Conservation (phyloP, 2,888 invertebrate genomes). For the Perizoma flavofasciatum region DNA sequence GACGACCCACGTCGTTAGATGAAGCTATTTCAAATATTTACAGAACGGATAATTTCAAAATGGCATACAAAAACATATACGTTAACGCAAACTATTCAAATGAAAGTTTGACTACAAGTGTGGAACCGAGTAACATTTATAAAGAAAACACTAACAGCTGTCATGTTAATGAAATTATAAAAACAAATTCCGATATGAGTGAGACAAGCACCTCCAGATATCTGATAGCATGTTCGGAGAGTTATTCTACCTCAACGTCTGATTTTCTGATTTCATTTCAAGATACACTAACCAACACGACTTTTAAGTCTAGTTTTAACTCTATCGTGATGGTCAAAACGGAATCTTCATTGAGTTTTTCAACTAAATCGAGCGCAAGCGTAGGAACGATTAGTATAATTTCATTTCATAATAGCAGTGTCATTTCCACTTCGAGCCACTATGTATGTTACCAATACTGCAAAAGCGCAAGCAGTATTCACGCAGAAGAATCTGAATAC, state of each 20-base stretch:
- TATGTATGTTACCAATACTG: constrained; percentile 36
- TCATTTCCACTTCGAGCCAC: constrained; percentile 39
- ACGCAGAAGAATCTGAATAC: constrained; percentile 31
- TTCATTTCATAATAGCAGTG: constrained; percentile 44
- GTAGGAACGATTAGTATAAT: constrained; percentile 43
- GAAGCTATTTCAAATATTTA: constrained; percentile 2
- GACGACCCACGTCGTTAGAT: not conserved
- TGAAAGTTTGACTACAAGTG: constrained; percentile 7
- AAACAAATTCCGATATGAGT: constrained; percentile 6
- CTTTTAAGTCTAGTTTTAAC: constrained; percentile 41
- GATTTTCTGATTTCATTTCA: constrained; percentile 7
- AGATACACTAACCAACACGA: constrained; percentile 3
- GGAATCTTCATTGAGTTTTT: constrained; percentile 50
- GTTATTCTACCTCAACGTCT: constrained; percentile 7
- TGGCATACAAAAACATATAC: constrained; percentile 11
- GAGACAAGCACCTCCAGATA: constrained; percentile 23
- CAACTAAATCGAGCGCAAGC: constrained; percentile 34
- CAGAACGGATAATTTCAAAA: constrained; percentile 4
- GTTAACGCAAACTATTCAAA: constrained; percentile 14
- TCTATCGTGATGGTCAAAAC: constrained; percentile 48
- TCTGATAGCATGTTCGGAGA: constrained; percentile 30
- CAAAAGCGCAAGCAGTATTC: constrained; percentile 21
- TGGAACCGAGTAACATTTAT: constrained; percentile 5
- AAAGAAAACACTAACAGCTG: constrained; percentile 2
- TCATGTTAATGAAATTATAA: constrained; percentile 5